Base-by-base conservation (phyloP, 2,888 invertebrate genomes). In the Quadriops clusia region DNA sequence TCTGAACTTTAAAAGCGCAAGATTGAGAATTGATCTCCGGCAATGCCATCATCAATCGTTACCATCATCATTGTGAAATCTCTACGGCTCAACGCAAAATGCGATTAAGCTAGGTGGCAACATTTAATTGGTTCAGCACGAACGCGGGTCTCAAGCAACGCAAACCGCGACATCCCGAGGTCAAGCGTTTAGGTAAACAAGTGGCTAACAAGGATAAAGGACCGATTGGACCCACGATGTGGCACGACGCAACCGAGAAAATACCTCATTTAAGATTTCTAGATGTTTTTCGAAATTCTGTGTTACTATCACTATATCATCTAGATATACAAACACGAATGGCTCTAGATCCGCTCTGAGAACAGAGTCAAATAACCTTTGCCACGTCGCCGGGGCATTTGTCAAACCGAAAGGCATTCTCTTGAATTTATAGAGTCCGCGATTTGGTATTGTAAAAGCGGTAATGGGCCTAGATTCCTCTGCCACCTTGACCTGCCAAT, bases 341-440 rank as follows among this genome's bases (percentile, higher is more conserved):
- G 40, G 43, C 31, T 40, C 33, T 5, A 41, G 22, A 20, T 42
- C 41, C 3, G 41, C 31, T 4, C 46, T 46, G 1, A 51, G 23
- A 2, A 51, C 24, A 3, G 26, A 23, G 20, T 52, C 50, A 0
- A 52, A 36, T 5, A 50, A 18, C 2, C 47, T 30, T 27, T 51
- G 51, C 26, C 41, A 53, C 2, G 49, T 48, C 1, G 49, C 46
- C 2, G 50, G 47, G 0, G 48, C 41, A 17, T 46, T 46, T 5
- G 39, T 33, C 1, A 50, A 22, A 1, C 50, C 53, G 23, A 53
- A 49, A 0, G 53, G 49, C 44, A 53, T 40, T 0, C 44, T 36
- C 2, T 25, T 36, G 24, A 54, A 56, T 5, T 53, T 44, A 22
- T 34, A 49, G 1, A 51, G 30, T 1, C 52, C 49, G 7, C 42